phyloP scores from a whole-genome alignment of 2,113 vertebrate genomes.

The Protobothrops mucrosquamatus region DNA sequence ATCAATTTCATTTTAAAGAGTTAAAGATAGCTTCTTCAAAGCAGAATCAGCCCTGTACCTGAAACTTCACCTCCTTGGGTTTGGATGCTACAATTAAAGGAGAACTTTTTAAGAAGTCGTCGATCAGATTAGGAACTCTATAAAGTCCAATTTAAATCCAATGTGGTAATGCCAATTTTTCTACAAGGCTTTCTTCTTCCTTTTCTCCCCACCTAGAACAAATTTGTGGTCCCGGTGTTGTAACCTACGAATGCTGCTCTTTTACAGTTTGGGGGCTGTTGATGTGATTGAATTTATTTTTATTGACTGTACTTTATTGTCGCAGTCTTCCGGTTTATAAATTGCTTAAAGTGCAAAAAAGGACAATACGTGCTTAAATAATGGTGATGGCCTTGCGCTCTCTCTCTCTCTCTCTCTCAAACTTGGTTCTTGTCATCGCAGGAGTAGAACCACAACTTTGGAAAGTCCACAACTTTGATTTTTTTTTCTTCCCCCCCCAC shows the following conservation, averaged over 20 bases:
- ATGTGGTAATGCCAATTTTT: too few relatives aligned
- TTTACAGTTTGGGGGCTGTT: not conserved
- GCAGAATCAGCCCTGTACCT: not conserved
- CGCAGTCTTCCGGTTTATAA: not conserved
- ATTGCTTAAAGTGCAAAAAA: not conserved
- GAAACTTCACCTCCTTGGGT: not conserved
- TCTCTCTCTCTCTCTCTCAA: too few relatives aligned
- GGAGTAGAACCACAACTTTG: not conserved
- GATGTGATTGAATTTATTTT: not conserved
- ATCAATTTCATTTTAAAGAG: not conserved
- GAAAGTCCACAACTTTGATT: not conserved
- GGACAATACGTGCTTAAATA: not conserved
- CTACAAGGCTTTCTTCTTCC: not conserved
- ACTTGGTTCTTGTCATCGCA: not conserved
- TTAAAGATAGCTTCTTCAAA: not conserved
- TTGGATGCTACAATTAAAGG: not conserved
- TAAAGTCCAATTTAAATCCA: too few relatives aligned
- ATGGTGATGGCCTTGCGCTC: not conserved
- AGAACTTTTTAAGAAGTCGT: not conserved
- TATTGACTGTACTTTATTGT: not conserved
- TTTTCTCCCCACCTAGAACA: not conserved
- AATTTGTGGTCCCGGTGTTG: too few relatives aligned
- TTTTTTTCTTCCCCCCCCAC: not conserved
- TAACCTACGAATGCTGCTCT: not conserved
- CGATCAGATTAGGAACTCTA: too few relatives aligned